These are phyloP conservation scores for Centrocercus urophasianus DNA, from an alignment of 2,113 vertebrate genomes.

Conservation along the genomic window DNA sequence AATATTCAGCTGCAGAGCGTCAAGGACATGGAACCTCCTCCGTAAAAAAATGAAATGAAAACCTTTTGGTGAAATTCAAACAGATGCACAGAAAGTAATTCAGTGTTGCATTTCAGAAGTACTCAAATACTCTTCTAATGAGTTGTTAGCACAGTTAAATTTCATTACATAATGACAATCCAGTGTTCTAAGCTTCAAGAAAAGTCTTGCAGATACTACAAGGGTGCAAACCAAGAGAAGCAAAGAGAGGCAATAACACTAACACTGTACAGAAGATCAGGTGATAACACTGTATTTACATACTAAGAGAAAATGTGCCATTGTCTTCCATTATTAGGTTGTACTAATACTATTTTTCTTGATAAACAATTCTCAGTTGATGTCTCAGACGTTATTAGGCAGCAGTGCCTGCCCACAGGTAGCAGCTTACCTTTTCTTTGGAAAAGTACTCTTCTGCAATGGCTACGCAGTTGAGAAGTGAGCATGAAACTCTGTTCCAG, in stretches of 20 bases:
- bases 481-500: background rate
- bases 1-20: background rate
- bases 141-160: background rate
- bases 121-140: background rate
- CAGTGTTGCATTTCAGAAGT: background rate
- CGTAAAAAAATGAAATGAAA: background rate
- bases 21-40: background rate
- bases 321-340: background rate
- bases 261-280: background rate
- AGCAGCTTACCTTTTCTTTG: slow-evolving; percentile 11
- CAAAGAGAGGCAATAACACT: background rate
- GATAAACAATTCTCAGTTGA: background rate
- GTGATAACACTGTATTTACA: background rate
- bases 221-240: background rate
- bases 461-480: background rate
- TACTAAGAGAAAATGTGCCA: background rate
- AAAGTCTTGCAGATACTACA: background rate
- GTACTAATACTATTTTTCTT: background rate
- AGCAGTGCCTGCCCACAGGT: background rate
- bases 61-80: accelerated
- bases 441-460: background rate
- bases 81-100: background rate
- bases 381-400: background rate
- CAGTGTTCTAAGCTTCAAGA: background rate
- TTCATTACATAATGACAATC: background rate